Evolutionary conservation across 2,888 invertebrate species (phyloP).

Genomic region (Dorcus parallelipipedus): DNA sequence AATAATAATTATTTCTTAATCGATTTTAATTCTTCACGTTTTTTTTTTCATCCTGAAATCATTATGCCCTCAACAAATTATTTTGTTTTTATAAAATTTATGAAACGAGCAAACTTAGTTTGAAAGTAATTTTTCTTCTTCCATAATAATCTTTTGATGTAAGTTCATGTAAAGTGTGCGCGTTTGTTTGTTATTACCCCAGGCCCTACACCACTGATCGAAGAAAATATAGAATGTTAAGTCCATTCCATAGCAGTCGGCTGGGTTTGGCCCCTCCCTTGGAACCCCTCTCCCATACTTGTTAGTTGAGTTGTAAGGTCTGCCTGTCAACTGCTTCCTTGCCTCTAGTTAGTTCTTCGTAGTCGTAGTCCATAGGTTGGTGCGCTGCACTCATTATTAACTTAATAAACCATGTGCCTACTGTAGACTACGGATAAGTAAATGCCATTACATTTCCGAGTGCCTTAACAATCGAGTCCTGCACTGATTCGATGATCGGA

Average conservation of each 20-base stretch:
- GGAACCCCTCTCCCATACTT: conserved; percentile 41
- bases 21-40: too few species aligned
- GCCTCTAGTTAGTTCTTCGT: conserved; percentile 47
- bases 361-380: conserved; percentile 30
- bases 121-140: neutral
- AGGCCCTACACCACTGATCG: conserved; percentile 35
- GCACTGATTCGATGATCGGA: too few species aligned
- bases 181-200: conserved; percentile 5
- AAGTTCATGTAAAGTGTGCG: neutral
- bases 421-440: conserved; percentile 16
- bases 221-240: conserved; percentile 38
- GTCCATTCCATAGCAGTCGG: conserved; percentile 42
- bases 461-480: too few species aligned
- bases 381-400: conserved; percentile 30
- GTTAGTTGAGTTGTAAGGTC: conserved; percentile 53
- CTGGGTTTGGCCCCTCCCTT: conserved; percentile 41
- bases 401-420: conserved; percentile 36
- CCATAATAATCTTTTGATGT: neutral
- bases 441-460: too few species aligned
- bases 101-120: neutral
- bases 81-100: too few species aligned
- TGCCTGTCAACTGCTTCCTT: conserved; percentile 49
- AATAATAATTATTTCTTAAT: too few species aligned
- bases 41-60: too few species aligned
- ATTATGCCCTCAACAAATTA: too few species aligned